phyloP scores from a whole-genome alignment of 2,113 vertebrate genomes.

The Lanius ludovicianus region DNA sequence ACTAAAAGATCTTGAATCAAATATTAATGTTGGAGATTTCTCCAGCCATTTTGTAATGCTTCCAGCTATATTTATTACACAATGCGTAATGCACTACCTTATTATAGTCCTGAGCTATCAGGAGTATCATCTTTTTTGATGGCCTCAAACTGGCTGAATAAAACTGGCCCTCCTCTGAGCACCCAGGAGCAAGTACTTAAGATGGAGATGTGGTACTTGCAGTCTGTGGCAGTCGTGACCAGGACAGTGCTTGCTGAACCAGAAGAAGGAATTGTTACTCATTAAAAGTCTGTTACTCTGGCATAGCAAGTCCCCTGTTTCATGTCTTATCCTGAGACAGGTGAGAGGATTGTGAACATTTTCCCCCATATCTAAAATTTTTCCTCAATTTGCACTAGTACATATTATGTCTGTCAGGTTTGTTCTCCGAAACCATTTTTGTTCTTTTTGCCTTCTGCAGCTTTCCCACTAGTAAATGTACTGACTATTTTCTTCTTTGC shows the following conservation, averaged over 20 bases:
- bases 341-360: not conserved
- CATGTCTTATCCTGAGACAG: not conserved
- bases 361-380: not conserved
- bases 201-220: not conserved
- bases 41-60: slow-evolving; percentile 73
- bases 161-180: not conserved
- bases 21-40: slow-evolving; percentile 78
- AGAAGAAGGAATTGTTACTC: not conserved
- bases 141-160: slow-evolving; percentile 25
- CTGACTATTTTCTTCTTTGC: not conserved
- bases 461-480: not conserved
- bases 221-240: not conserved
- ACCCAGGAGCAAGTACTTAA: not conserved
- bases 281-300: not conserved
- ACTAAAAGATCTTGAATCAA: slow-evolving; percentile 80
- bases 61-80: slow-evolving; percentile 69
- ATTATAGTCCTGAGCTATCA: slow-evolving; percentile 63
- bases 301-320: not conserved
- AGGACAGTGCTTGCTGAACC: not conserved
- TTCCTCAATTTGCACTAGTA: not conserved
- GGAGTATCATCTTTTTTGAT: slow-evolving; percentile 65
- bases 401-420: not conserved
- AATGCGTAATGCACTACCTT: slow-evolving; percentile 69
- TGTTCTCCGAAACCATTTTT: not conserved
- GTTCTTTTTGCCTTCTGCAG: not conserved